phyloP scores from a whole-genome alignment of 1,140 invertebrate species.

The Aphelenchoides besseyi region DNA sequence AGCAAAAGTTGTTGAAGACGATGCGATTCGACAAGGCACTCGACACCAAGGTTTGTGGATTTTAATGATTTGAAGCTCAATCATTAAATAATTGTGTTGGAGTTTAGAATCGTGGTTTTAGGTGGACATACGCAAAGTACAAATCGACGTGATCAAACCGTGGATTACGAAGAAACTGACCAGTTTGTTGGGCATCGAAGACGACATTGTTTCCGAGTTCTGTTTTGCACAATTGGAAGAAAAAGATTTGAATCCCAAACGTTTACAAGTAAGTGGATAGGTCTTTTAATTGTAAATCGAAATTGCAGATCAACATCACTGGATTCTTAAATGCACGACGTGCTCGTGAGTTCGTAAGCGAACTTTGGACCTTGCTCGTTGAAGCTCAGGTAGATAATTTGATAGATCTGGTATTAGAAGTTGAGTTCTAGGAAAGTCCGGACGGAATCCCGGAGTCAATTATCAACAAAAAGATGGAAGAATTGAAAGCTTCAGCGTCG shows the following conservation, averaged over 20 bases:
- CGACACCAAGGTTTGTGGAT: slow-evolving; percentile 74
- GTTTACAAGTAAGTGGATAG: slow-evolving; percentile 73
- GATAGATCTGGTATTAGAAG: not conserved
- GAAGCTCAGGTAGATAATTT: slow-evolving; percentile 73
- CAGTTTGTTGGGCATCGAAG: slow-evolving; percentile 89
- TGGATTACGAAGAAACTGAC: slow-evolving; percentile 97
- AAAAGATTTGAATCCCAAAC: slow-evolving; percentile 82
- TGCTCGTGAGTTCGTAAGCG: slow-evolving; percentile 91
- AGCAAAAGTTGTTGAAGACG: slow-evolving; percentile 95
- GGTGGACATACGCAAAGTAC: slow-evolving; percentile 98
- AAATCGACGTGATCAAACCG: slow-evolving; percentile 92
- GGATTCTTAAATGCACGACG: slow-evolving; percentile 97
- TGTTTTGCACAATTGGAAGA: slow-evolving; percentile 94
- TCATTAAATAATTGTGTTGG: slow-evolving; percentile 13
- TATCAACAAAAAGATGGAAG: slow-evolving; percentile 45
- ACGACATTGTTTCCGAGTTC: slow-evolving; percentile 96
- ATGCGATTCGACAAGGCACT: slow-evolving; percentile 94
- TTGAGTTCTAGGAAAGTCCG: not conserved
- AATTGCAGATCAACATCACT: slow-evolving; percentile 88
- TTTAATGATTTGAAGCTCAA: slow-evolving; percentile 21
- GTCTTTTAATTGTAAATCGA: not conserved
- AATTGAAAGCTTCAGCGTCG: slow-evolving; percentile 22
- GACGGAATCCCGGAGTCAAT: slow-evolving; percentile 41
- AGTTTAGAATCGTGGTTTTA: slow-evolving; percentile 64
- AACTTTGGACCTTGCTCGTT: slow-evolving; percentile 88